Percentiles rank a stretch among this genome's conserved stretches.
phyloP scores from a whole-genome alignment of 2,888 invertebrate genomes.

The Onchidella celtica region DNA sequence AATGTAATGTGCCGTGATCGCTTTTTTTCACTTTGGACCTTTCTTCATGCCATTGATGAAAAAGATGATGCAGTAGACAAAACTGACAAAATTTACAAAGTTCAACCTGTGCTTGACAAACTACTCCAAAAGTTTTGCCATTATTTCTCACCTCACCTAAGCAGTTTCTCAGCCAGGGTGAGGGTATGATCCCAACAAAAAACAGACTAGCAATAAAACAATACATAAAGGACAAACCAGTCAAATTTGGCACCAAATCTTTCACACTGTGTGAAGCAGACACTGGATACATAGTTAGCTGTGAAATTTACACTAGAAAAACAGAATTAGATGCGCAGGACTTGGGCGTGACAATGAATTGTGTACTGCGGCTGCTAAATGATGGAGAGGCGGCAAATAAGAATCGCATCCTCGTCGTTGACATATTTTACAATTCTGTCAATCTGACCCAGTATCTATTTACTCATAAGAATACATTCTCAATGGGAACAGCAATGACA shows the following conservation, averaged over 20 bases:
- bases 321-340: conserved; percentile 14
- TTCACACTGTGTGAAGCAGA: conserved; percentile 47
- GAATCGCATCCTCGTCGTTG: conserved; percentile 28
- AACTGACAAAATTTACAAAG: conserved; percentile 51
- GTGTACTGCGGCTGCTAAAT: conserved; percentile 40
- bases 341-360: conserved; percentile 41
- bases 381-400: conserved; percentile 25
- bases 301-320: conserved; percentile 28
- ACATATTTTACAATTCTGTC: conserved; percentile 27
- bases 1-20: conserved; percentile 50
- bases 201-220: conserved; percentile 43
- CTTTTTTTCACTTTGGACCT: conserved; percentile 47
- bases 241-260: conserved; percentile 46
- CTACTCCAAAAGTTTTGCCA: conserved; percentile 44
- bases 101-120: conserved; percentile 39
- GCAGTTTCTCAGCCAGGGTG: conserved; percentile 47
- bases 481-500: conserved; percentile 50
- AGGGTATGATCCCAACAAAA: conserved; percentile 49
- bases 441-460: conserved; percentile 35
- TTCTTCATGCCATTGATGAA: conserved; percentile 53
- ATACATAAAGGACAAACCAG: conserved; percentile 35
- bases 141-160: conserved; percentile 43
- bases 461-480: conserved; percentile 5
- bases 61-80: conserved; percentile 44
- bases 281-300: conserved; percentile 38